Evolutionary conservation across 1,140 invertebrate genomes (phyloP), one percentile per base, ranked within the genome.

Genomic region (Anadara kagoshimensis): DNA sequence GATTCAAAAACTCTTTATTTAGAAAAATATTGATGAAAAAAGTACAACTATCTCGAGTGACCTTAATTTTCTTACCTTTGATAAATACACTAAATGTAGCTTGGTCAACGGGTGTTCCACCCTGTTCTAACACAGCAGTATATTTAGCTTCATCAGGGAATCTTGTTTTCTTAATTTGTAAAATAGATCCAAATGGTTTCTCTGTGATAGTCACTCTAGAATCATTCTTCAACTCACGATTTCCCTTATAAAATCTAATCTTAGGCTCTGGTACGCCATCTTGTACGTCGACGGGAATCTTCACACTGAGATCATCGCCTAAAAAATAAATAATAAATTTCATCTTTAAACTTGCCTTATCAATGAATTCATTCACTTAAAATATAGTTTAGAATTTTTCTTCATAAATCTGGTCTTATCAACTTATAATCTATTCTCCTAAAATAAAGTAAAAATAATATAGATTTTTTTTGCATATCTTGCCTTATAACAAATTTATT

Each of bases 121-220:
- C 94, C 67, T 99, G 98, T 85, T 94, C 95, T 66, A 99, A 93
- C 64, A 96, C 93, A 81, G 98, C 92, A 86, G 95, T 96, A 90
- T 99, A 99, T 87, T 95, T 95, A 44, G 96, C 97, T 91, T 99
- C 98, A 93, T 99, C 98, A 84, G 96, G 96, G 16, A 96, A 94
- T 88, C 98, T 97, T 75, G 96, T 93, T 92, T 99, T 99, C 82
- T 96, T 93, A 90, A 99, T 98, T 88, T 95, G 96, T 58, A 99
- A 91, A 26, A 95, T 97, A 78, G 98, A 94, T 54, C 93, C 94
- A 82, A 95, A 94, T 36, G 95, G 94, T 88, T 98, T 95, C 14
- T 73, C 56, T 8, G 56, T 73, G 49, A 88, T 83, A 41, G 81
- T 79, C 3, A 84, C 83, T 12, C 87, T 78, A 12, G 85, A 84